Evolutionary conservation across 2,888 invertebrate genomes (phyloP).

Genomic region (Rotaria magnacalcarata): DNA sequence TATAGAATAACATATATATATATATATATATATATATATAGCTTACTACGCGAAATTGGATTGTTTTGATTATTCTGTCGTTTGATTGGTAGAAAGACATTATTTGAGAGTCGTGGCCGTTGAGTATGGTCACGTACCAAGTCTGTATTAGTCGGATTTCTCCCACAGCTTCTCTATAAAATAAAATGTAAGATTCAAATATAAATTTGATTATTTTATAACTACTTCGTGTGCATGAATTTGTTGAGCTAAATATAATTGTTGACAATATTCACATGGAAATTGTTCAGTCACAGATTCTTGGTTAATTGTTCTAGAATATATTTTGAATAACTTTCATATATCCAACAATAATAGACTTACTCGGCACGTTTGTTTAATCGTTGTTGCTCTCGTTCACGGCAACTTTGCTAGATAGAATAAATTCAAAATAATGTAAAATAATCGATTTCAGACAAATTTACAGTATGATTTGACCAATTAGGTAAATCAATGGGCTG

Average conservation of each 20-base stretch:
- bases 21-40: no score
- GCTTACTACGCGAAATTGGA: not conserved
- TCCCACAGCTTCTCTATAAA: not conserved
- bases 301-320: not conserved
- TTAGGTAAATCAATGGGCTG: not conserved
- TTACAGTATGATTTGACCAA: not conserved
- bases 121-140: no score
- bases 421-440: not conserved
- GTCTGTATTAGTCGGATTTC: not conserved
- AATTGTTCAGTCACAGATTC: not conserved
- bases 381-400: not conserved
- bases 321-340: not conserved
- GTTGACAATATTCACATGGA: slow-evolving; percentile 19
- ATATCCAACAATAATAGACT: not conserved
- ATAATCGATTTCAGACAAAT: no score
- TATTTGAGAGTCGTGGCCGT: not conserved
- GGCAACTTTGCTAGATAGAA: not conserved
- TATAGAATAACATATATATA: not conserved
- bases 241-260: not conserved
- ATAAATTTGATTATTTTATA: not conserved
- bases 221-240: not conserved
- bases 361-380: not conserved
- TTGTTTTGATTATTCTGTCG: no score
- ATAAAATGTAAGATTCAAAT: not conserved
- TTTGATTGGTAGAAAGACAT: not conserved